Evolutionary conservation across 2,797 vertebrate species (phyloP).

Genomic region (Micromesistius poutassou): DNA sequence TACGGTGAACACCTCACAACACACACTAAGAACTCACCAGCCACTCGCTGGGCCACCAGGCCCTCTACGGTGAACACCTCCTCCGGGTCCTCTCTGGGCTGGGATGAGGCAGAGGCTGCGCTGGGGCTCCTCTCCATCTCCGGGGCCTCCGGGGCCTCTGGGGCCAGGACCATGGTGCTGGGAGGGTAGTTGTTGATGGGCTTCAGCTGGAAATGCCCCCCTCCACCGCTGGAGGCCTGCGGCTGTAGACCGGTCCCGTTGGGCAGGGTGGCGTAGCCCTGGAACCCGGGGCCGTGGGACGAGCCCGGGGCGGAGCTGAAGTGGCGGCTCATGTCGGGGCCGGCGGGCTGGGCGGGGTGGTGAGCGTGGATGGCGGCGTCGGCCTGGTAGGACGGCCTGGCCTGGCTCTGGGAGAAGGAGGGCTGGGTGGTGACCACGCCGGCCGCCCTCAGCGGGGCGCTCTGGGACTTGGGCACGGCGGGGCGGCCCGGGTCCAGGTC

Average conservation of each 20-base stretch:
- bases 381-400: constrained; percentile 60
- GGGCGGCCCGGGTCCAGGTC: constrained; percentile 78
- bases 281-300: constrained; percentile 40
- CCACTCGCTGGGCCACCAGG: constrained; percentile 92
- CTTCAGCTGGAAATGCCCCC: constrained; percentile 60
- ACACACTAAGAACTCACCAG: constrained; percentile 92
- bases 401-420: constrained; percentile 65
- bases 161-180: constrained; percentile 45
- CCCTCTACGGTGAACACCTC: constrained; percentile 88
- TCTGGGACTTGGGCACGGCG: constrained; percentile 88
- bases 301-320: constrained; percentile 29
- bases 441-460: constrained; percentile 69
- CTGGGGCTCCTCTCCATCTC: constrained; percentile 49
- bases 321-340: constrained; percentile 33
- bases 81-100: constrained; percentile 76
- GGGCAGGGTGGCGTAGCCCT: constrained; percentile 37
- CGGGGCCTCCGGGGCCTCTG: constrained; percentile 49
- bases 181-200: constrained; percentile 65
- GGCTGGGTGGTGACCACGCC: constrained; percentile 84
- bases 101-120: constrained; percentile 60
- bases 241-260: constrained; percentile 21
- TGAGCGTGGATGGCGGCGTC: constrained; percentile 51
- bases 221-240: constrained; percentile 31
- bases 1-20: too few relatives aligned
- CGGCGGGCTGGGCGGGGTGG: constrained; percentile 22